Conservation (phyloP, 1,140 invertebrate genomes). For the Drosophila auraria region DNA sequence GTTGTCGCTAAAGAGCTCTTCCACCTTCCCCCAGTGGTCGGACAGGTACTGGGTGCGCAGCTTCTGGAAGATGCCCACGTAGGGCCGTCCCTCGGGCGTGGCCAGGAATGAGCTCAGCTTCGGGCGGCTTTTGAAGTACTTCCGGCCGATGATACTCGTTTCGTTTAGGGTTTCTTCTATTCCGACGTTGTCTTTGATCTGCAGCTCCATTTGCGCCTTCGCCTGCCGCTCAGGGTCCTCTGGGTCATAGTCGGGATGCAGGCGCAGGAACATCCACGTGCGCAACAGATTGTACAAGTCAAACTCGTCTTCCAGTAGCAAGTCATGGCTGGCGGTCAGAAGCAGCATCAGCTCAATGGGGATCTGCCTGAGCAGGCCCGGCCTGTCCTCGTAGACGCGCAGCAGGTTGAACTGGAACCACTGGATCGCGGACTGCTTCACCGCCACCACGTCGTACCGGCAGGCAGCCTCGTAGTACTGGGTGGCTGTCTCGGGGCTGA, state of each 20-base stretch:
- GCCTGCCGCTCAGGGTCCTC: slow-evolving; percentile 61
- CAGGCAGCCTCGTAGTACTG: slow-evolving; percentile 89
- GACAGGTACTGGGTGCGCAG: slow-evolving; percentile 90
- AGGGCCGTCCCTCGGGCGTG: slow-evolving; percentile 87
- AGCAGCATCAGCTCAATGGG: slow-evolving; percentile 89
- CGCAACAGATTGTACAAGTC: slow-evolving; percentile 91
- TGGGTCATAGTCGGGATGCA: slow-evolving; percentile 77
- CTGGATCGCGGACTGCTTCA: slow-evolving; percentile 88
- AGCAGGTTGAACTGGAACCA: slow-evolving; percentile 91
- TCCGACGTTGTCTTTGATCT: slow-evolving; percentile 46
- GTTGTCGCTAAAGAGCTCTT: slow-evolving; percentile 89
- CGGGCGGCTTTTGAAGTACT: slow-evolving; percentile 73
- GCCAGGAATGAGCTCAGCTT: slow-evolving; percentile 87
- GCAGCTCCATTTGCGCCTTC: slow-evolving; percentile 49
- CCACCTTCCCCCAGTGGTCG: slow-evolving; percentile 89
- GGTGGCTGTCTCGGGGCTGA: slow-evolving; percentile 89
- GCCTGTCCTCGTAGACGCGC: slow-evolving; percentile 86
- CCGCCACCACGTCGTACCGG: slow-evolving; percentile 88
- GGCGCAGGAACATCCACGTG: slow-evolving; percentile 88
- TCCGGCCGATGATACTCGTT: slow-evolving; percentile 65
- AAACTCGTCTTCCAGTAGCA: slow-evolving; percentile 93
- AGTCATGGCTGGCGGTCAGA: slow-evolving; percentile 88
- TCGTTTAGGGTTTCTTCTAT: slow-evolving; percentile 59
- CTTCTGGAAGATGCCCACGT: slow-evolving; percentile 87
- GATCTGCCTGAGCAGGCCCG: slow-evolving; percentile 87